Evolutionary conservation across 2,888 invertebrate species (phyloP).

Genomic region (Oscheius sp.): DNA sequence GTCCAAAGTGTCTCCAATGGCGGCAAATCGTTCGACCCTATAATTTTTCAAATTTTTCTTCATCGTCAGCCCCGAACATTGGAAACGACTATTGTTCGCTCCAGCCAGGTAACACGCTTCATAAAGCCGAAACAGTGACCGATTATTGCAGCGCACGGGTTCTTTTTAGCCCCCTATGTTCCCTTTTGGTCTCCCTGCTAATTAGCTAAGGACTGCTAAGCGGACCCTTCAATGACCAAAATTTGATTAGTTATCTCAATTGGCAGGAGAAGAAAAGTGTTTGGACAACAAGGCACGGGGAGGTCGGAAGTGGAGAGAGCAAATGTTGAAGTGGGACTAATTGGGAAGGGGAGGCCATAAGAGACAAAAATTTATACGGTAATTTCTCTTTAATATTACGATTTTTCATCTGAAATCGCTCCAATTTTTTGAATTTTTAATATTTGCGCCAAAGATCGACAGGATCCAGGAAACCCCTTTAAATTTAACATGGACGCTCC

Average conservation of each 20-base stretch:
- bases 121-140: conserved; percentile 14
- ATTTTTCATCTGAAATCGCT: no score
- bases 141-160: not conserved
- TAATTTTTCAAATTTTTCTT: conserved; percentile 35
- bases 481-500: no score
- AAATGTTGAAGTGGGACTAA: no score
- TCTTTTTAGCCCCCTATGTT: not conserved
- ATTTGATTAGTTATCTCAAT: conserved; percentile 30
- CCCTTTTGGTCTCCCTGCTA: not conserved
- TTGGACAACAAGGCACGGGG: not conserved
- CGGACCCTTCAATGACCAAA: conserved; percentile 8
- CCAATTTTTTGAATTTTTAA: no score
- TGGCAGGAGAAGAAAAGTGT: conserved; percentile 21
- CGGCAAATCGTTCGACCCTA: conserved; percentile 58
- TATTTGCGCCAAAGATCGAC: no score
- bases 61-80: conserved; percentile 11
- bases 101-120: conserved; percentile 13
- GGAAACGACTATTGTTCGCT: conserved; percentile 31
- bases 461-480: no score
- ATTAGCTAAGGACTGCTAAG: conserved; percentile 20
- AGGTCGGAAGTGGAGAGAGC: no score
- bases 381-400: no score
- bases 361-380: no score
- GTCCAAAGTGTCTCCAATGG: conserved; percentile 60
- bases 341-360: no score